These are phyloP conservation scores for Sesamia inferens DNA, from an alignment of 2,888 invertebrate species.

Conservation along the genomic window DNA sequence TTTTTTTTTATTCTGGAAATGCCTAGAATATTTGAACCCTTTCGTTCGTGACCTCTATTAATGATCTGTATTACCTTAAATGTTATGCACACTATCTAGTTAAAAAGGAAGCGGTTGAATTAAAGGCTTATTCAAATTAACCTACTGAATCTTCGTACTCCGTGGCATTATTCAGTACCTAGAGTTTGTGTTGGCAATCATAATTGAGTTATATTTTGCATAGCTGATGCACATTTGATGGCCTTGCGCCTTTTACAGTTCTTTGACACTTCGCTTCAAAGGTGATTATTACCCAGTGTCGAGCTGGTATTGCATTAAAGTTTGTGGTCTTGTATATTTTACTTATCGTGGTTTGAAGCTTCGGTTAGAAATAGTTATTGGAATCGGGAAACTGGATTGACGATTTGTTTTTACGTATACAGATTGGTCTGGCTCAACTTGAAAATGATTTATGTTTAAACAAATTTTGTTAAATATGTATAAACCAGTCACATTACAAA, in stretches of 20 bases:
- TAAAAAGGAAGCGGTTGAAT: neutral
- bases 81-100: constrained; percentile 31
- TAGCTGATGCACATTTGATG: constrained; percentile 47
- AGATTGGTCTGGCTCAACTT: neutral
- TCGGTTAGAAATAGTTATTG: constrained; percentile 3
- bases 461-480: too few species aligned
- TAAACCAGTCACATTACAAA: too few species aligned
- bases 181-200: constrained; percentile 47
- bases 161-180: constrained; percentile 28
- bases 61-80: neutral
- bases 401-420: neutral
- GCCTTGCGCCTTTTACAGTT: constrained; percentile 60
- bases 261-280: constrained; percentile 52
- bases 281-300: constrained; percentile 23
- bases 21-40: neutral
- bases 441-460: too few species aligned
- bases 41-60: neutral
- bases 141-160: constrained; percentile 4
- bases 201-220: constrained; percentile 59
- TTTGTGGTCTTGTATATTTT: constrained; percentile 20
- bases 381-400: constrained; percentile 17
- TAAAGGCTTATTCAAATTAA: neutral
- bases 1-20: neutral
- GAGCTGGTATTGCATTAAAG: constrained; percentile 13
- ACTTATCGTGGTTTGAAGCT: neutral